Conservation (phyloP, 1,140 invertebrate genomes). For the Holotrichia oblita region DNA sequence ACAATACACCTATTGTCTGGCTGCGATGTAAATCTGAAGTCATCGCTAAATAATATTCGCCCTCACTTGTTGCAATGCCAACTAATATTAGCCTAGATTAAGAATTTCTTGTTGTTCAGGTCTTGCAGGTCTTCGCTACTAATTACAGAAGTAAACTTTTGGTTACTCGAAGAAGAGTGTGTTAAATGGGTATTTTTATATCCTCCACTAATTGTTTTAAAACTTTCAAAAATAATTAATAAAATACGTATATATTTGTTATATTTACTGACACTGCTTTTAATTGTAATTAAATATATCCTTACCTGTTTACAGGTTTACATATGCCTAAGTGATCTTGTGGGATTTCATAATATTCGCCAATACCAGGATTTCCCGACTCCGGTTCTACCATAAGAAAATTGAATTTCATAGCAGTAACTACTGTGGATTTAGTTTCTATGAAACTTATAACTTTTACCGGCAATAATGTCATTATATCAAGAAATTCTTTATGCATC, state of each 20-base stretch:
- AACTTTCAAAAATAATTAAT: background rate
- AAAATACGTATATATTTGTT: too few species aligned
- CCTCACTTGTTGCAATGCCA: too few species aligned
- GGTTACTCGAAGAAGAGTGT: too few species aligned
- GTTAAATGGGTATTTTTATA: too few species aligned
- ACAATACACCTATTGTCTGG: too few species aligned
- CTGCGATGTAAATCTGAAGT: too few species aligned
- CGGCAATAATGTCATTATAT: conserved; percentile 64
- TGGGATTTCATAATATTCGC: conserved; percentile 77
- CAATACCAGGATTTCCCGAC: conserved; percentile 79
- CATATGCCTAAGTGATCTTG: conserved; percentile 82
- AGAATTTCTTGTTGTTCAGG: too few species aligned
- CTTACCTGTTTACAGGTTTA: conserved; percentile 74
- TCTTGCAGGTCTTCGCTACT: background rate
- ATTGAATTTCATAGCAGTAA: conserved; percentile 73
- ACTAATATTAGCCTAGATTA: too few species aligned
- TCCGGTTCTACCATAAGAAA: conserved; percentile 73
- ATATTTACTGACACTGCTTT: too few species aligned
- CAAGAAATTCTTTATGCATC: conserved; percentile 73
- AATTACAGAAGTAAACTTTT: background rate
- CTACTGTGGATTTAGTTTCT: conserved; percentile 74
- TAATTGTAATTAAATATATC: background rate
- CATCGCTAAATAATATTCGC: too few species aligned
- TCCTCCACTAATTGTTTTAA: background rate
- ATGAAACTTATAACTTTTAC: conserved; percentile 80